These are phyloP conservation scores for Tenthredo distinguenda DNA, from an alignment of 2,888 invertebrate genomes.

Conservation along the genomic window DNA sequence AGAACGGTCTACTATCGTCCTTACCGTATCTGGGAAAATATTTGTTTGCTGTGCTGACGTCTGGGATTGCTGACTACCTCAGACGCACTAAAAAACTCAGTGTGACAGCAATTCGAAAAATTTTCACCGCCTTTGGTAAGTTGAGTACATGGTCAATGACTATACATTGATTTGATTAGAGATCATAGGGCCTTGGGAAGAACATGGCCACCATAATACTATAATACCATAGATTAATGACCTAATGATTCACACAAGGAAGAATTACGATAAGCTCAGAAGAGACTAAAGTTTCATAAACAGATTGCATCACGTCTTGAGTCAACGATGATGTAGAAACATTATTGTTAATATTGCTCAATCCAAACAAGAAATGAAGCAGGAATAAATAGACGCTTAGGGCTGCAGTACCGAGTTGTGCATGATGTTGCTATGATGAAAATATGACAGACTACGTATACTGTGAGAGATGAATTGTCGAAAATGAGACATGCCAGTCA, in stretches of 20 bases:
- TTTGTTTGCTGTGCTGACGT: conserved; percentile 87
- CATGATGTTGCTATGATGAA: background rate
- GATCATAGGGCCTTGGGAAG: background rate
- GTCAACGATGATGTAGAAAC: background rate
- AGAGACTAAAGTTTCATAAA: background rate
- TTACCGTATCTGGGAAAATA: conserved; percentile 94
- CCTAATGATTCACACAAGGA: background rate
- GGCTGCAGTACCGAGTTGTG: background rate
- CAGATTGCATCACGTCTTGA: background rate
- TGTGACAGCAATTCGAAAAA: conserved; percentile 87
- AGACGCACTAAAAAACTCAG: conserved; percentile 84
- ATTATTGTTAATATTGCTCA: background rate
- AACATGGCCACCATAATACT: background rate
- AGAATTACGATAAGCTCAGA: background rate
- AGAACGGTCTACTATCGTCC: conserved; percentile 92
- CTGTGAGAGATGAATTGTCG: background rate
- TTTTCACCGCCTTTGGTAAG: conserved; percentile 83
- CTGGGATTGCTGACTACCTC: conserved; percentile 87
- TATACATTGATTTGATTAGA: background rate
- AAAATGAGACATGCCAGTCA: background rate
- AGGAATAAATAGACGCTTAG: background rate
- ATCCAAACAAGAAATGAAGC: background rate
- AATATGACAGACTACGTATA: background rate
- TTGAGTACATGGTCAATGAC: background rate
- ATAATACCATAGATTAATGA: background rate